phyloP scores from a whole-genome alignment of 2,888 invertebrate species.

The Leptura quadrifasciata region DNA sequence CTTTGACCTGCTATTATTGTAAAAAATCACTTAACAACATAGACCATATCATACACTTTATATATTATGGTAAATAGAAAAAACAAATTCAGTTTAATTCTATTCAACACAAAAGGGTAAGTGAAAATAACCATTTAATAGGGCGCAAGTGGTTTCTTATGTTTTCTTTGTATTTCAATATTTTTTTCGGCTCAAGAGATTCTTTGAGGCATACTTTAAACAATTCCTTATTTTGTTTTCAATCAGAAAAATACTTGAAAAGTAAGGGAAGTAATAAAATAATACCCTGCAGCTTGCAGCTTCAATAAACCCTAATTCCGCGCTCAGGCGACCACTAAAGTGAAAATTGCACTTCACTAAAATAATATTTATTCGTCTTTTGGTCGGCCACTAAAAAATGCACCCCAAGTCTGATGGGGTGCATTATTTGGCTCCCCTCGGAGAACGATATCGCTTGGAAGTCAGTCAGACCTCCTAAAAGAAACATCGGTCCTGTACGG shows the following conservation, averaged over 20 bases:
- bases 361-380: conserved; percentile 72
- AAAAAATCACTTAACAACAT: too few relatives aligned
- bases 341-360: conserved; percentile 71
- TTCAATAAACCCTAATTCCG: conserved; percentile 50
- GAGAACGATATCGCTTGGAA: conserved; percentile 55
- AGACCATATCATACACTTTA: too few relatives aligned
- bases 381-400: conserved; percentile 71
- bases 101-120: not conserved
- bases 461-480: conserved; percentile 54
- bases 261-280: conserved; percentile 29
- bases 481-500: conserved; percentile 50
- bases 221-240: conserved; percentile 33
- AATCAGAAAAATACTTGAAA: conserved; percentile 21
- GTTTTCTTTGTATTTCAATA: conserved; percentile 34
- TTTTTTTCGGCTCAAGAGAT: not conserved
- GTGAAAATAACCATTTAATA: conserved; percentile 24
- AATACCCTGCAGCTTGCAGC: conserved; percentile 36
- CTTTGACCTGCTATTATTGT: too few relatives aligned
- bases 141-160: conserved; percentile 30
- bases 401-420: conserved; percentile 68
- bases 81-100: too few relatives aligned
- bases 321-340: conserved; percentile 62
- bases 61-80: too few relatives aligned
- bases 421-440: conserved; percentile 68
- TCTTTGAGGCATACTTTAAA: conserved; percentile 1